Evolutionary conservation across 2,888 invertebrate genomes (phyloP).

Genomic region (Scrobipalpa atriplicella): DNA sequence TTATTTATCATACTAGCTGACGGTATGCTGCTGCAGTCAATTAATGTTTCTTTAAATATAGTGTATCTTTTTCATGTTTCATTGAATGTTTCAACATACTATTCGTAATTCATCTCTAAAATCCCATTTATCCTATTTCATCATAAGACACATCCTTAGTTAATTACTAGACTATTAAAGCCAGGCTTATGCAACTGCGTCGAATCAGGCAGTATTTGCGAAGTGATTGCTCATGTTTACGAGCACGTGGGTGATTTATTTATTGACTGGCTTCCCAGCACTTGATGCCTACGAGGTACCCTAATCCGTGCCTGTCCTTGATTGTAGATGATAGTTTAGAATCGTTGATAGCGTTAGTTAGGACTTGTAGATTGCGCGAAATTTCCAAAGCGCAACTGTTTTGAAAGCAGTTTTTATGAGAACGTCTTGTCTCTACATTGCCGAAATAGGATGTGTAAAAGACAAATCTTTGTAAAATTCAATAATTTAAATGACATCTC

Average conservation of each 20-base stretch:
- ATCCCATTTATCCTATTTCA: background rate
- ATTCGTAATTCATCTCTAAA: no score
- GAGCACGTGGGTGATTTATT: conserved; percentile 20
- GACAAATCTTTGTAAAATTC: no score
- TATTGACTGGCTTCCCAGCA: conserved; percentile 15
- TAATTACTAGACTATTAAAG: background rate
- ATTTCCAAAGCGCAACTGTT: no score
- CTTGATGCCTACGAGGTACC: conserved; percentile 12
- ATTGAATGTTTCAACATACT: no score
- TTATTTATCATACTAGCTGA: no score
- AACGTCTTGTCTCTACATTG: no score
- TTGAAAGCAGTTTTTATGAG: no score
- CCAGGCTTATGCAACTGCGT: conserved; percentile 13
- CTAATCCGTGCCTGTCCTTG: background rate
- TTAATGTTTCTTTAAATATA: no score
- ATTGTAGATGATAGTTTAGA: background rate
- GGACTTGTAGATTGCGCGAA: no score
- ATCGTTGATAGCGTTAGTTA: background rate
- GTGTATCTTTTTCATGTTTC: no score
- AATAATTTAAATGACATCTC: background rate
- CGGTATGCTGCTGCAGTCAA: no score
- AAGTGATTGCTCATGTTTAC: conserved; percentile 24
- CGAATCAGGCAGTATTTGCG: conserved; percentile 10
- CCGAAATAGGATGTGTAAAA: no score
- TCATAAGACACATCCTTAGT: background rate